A percentile compares a stretch with the other conserved stretches of the same genome.
These are phyloP conservation scores for Eristalis tenax DNA, from an alignment of 2,888 invertebrate species.

Conservation along the genomic window DNA sequence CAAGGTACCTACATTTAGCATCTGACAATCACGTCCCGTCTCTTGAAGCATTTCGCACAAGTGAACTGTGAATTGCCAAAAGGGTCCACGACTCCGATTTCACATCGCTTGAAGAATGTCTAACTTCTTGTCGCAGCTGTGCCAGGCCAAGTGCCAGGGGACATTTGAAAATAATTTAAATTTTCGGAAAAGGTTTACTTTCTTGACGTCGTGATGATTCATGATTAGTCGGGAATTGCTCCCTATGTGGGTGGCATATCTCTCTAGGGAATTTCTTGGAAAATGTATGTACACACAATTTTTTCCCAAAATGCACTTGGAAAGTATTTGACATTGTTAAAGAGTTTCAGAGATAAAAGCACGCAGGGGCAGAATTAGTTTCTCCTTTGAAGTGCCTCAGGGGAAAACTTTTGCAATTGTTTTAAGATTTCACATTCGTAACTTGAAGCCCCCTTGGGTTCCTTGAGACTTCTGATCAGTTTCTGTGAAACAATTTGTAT, in stretches of 20 bases:
- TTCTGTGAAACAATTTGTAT: too few relatives aligned
- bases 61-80: neutral
- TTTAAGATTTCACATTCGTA: too few relatives aligned
- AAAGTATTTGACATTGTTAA: neutral
- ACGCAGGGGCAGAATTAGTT: neutral
- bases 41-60: neutral
- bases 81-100: neutral
- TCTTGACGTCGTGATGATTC: neutral
- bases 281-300: neutral
- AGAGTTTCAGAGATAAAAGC: neutral
- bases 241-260: neutral
- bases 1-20: neutral
- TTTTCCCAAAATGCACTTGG: neutral
- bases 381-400: neutral
- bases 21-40: neutral
- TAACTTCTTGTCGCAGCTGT: neutral
- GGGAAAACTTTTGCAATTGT: too few relatives aligned
- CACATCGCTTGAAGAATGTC: too few relatives aligned
- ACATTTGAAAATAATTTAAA: conserved; percentile 22
- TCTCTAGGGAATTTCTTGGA: neutral
- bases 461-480: neutral
- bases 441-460: neutral
- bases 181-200: neutral
- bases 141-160: conserved; percentile 10
- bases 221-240: neutral